Conservation (phyloP, 2,888 invertebrate genomes). For the Pristionchus entomophagus region DNA sequence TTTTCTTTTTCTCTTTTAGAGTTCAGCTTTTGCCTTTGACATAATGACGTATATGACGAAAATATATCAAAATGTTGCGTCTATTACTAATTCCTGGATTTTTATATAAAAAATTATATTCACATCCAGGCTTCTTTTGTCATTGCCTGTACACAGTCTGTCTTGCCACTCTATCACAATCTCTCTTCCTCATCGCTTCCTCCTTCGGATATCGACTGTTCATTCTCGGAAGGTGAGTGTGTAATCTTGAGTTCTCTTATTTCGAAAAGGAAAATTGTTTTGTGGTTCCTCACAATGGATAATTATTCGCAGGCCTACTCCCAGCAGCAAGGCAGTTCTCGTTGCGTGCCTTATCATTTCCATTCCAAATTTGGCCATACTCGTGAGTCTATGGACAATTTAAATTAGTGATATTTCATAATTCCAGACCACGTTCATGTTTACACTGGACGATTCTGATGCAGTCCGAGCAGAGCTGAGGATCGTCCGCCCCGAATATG, state of each 20-base stretch:
- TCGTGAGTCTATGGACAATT: not conserved
- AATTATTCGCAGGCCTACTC: not conserved
- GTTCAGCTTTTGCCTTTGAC: too few relatives aligned
- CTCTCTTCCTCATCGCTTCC: not conserved
- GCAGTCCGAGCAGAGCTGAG: not conserved
- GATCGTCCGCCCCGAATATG: not conserved
- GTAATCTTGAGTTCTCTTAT: too few relatives aligned
- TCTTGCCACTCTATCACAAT: constrained; percentile 1
- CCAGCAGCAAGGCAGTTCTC: not conserved
- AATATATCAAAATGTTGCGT: too few relatives aligned
- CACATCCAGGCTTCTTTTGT: not conserved
- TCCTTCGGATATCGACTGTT: not conserved
- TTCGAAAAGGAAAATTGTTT: too few relatives aligned
- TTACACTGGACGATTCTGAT: not conserved
- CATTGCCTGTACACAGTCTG: not conserved
- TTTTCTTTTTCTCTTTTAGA: too few relatives aligned
- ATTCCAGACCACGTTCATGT: constrained; percentile 16
- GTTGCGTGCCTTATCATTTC: not conserved
- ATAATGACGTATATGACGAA: too few relatives aligned
- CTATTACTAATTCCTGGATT: too few relatives aligned
- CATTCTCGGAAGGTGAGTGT: not conserved
- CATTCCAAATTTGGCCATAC: not conserved
- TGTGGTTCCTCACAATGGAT: too few relatives aligned
- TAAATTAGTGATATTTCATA: too few relatives aligned
- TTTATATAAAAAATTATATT: too few relatives aligned